phyloP scores from a whole-genome alignment of 2,797 vertebrate species.

The Danio choprae region DNA sequence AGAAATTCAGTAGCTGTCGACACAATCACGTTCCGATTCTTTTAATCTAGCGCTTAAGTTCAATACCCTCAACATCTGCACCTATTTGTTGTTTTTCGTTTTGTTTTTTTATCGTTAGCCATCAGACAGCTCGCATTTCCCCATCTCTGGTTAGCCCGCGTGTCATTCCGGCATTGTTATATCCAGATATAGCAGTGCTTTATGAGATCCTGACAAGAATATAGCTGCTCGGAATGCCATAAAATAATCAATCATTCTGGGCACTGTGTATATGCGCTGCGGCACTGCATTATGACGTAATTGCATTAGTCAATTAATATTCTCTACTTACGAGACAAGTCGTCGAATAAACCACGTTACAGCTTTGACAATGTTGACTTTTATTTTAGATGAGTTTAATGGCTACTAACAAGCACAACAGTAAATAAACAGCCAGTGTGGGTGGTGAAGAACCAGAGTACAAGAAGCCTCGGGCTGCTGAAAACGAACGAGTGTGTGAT shows the following conservation, averaged over 20 bases:
- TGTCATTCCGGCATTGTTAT: slow-evolving; percentile 49
- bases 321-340: slow-evolving; percentile 59
- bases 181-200: slow-evolving; percentile 41
- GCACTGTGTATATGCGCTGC: neutral
- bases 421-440: slow-evolving; percentile 57
- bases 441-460: slow-evolving; percentile 33
- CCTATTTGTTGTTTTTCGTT: slow-evolving; percentile 29
- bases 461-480: slow-evolving; percentile 50
- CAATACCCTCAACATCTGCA: slow-evolving; percentile 21
- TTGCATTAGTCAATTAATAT: slow-evolving; percentile 56
- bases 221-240: slow-evolving; percentile 36
- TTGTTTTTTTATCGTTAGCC: slow-evolving; percentile 32
- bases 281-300: slow-evolving; percentile 30
- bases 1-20: slow-evolving; percentile 72
- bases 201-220: slow-evolving; percentile 47
- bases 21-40: slow-evolving; percentile 57
- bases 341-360: slow-evolving; percentile 43
- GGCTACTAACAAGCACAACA: slow-evolving; percentile 65
- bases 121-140: slow-evolving; percentile 25
- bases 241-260: slow-evolving; percentile 54
- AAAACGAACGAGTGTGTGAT: slow-evolving; percentile 60
- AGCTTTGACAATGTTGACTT: slow-evolving; percentile 60
- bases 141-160: slow-evolving; percentile 36
- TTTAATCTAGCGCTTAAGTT: slow-evolving; percentile 48
- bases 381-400: slow-evolving; percentile 64